A percentile compares a stretch with the other conserved stretches of the same genome.
Conservation (phyloP, 2,113 vertebrate genomes). For the Clinocottus analis region DNA sequence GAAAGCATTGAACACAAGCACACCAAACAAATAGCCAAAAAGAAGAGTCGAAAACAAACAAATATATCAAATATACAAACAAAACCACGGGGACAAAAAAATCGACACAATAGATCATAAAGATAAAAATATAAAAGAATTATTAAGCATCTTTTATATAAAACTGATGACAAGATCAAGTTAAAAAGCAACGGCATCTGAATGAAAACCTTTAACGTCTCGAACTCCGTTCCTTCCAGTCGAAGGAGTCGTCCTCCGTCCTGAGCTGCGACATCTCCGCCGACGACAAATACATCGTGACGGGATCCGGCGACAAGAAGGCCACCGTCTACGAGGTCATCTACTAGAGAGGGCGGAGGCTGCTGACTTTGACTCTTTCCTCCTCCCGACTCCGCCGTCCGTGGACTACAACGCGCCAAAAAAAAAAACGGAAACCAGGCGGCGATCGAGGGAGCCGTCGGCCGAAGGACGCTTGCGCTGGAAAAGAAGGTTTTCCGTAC, state of each 20-base stretch:
- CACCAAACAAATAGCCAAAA: no score
- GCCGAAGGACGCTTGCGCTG: slow-evolving; percentile 48
- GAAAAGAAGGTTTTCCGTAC: slow-evolving; percentile 18
- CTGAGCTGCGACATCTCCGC: slow-evolving; percentile 97
- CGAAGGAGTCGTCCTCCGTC: slow-evolving; percentile 97
- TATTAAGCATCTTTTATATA: neutral
- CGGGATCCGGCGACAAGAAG: slow-evolving; percentile 98
- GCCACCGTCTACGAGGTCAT: slow-evolving; percentile 98
- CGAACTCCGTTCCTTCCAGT: slow-evolving; percentile 75
- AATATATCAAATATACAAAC: no score
- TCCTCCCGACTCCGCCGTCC: slow-evolving; percentile 30
- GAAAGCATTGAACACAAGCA: no score
- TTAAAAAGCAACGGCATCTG: neutral
- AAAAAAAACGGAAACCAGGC: slow-evolving; percentile 6
- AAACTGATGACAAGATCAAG: neutral
- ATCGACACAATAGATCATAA: no score
- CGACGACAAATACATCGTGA: slow-evolving; percentile 98
- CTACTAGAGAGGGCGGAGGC: slow-evolving; percentile 83
- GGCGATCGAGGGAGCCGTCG: slow-evolving; percentile 7
- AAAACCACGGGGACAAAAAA: no score
- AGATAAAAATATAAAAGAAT: no score
- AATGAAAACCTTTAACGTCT: neutral
- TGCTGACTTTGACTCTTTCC: slow-evolving; percentile 29
- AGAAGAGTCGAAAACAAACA: no score
- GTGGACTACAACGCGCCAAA: slow-evolving; percentile 13